These are phyloP conservation scores for Drosophila varians DNA, from an alignment of 1,140 invertebrate species.

Conservation along the genomic window DNA sequence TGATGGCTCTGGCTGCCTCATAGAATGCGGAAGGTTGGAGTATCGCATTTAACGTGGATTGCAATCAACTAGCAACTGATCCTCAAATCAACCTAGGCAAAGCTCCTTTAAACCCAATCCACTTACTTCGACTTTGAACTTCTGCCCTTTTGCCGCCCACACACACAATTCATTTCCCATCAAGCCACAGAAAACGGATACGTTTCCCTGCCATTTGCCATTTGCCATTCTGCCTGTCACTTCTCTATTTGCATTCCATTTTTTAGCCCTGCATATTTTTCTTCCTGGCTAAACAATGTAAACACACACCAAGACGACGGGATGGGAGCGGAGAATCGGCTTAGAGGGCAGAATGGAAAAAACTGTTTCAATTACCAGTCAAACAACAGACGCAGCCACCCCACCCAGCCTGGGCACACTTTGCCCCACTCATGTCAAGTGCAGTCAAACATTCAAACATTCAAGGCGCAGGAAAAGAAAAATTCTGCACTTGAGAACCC, in stretches of 20 bases:
- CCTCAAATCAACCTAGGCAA: no score
- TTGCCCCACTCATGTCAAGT: slow-evolving; percentile 52
- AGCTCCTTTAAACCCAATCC: no score
- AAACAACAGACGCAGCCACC: slow-evolving; percentile 1
- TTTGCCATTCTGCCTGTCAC: slow-evolving; percentile 10
- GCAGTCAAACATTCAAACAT: slow-evolving; percentile 55
- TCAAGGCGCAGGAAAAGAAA: slow-evolving; percentile 32
- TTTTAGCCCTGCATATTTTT: background rate
- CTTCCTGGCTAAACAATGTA: slow-evolving; percentile 13
- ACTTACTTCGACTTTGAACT: no score
- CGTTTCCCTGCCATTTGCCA: slow-evolving; percentile 7
- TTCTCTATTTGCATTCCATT: slow-evolving; percentile 33
- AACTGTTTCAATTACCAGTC: slow-evolving; percentile 39
- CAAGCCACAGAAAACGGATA: slow-evolving; percentile 33
- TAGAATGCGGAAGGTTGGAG: slow-evolving; percentile 25
- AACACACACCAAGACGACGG: slow-evolving; percentile 5
- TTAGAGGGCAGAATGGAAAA: slow-evolving; percentile 46
- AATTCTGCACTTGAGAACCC: slow-evolving; percentile 1
- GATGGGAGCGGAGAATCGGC: slow-evolving; percentile 39
- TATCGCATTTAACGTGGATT: background rate
- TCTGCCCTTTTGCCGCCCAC: no score
- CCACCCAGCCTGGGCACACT: slow-evolving; percentile 3
- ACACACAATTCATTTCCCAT: background rate
- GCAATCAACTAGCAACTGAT: no score
- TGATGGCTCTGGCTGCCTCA: background rate